A percentile compares a stretch with the other conserved stretches of the same genome.
Evolutionary conservation across 2,888 invertebrate species (phyloP).

Genomic region (Drosophila sordidapex): DNA sequence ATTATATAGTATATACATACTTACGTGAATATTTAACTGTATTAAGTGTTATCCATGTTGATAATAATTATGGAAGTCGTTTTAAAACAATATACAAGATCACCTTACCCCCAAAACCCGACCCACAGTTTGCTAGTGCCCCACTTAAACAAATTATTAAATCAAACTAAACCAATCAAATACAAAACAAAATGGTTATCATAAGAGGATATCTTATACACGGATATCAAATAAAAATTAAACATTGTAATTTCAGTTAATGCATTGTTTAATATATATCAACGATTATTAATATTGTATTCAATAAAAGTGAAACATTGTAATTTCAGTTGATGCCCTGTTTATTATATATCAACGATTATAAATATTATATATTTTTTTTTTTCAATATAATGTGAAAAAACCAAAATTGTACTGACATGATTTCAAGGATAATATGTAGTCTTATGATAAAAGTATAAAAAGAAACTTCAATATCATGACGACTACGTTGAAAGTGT

Average conservation of each 20-base stretch:
- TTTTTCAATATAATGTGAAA: slow-evolving; percentile 29
- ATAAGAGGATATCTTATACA: not conserved
- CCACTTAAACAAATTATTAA: slow-evolving; percentile 8
- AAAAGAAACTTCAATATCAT: slow-evolving; percentile 30
- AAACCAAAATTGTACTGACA: slow-evolving; percentile 37
- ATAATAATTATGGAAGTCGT: slow-evolving; percentile 63
- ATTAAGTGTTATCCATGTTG: slow-evolving; percentile 73
- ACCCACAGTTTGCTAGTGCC: slow-evolving; percentile 43
- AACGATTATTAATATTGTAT: slow-evolving; percentile 19
- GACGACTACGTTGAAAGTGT: slow-evolving; percentile 37
- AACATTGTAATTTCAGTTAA: slow-evolving; percentile 4
- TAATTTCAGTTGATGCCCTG: slow-evolving; percentile 6
- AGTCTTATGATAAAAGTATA: slow-evolving; percentile 12
- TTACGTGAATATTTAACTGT: slow-evolving; percentile 42
- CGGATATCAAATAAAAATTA: not conserved
- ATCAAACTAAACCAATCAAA: slow-evolving; percentile 14
- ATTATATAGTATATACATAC: slow-evolving; percentile 35
- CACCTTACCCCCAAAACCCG: slow-evolving; percentile 3
- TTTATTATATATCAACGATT: slow-evolving; percentile 17
- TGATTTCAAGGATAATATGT: slow-evolving; percentile 12
- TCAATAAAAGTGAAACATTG: not conserved
- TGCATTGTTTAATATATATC: slow-evolving; percentile 15
- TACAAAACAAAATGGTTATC: slow-evolving; percentile 1
- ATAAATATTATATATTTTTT: slow-evolving; percentile 10
- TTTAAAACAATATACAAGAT: slow-evolving; percentile 52